Evolutionary conservation across 2,113 vertebrate species (phyloP).

Genomic region (Apus apus): DNA sequence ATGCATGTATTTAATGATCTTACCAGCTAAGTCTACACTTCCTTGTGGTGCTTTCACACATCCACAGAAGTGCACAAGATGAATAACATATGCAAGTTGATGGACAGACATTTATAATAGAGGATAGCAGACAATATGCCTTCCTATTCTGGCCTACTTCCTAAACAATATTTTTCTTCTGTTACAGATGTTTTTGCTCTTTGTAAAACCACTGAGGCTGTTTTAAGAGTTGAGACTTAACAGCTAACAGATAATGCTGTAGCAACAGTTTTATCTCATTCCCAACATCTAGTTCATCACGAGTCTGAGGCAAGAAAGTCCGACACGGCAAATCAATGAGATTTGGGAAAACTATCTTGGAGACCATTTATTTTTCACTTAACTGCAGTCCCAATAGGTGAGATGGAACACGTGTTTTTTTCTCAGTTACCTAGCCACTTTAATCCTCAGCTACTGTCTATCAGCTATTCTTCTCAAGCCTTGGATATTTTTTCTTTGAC

Average conservation of each 20-base stretch:
- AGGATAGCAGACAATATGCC: neutral
- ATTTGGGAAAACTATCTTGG: neutral
- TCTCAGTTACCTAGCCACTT: neutral
- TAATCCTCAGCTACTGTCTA: neutral
- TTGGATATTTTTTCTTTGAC: neutral
- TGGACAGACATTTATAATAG: neutral
- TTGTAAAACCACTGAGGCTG: neutral
- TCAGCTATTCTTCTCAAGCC: neutral
- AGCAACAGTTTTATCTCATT: neutral
- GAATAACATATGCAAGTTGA: neutral
- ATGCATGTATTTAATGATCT: neutral
- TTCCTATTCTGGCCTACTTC: neutral
- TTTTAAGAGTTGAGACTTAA: neutral
- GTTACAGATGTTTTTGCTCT: neutral
- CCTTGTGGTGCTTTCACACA: neutral
- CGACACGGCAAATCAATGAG: rapidly evolving
- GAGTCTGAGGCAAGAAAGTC: neutral
- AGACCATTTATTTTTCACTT: neutral
- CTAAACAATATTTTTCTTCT: neutral
- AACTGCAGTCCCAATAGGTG: neutral
- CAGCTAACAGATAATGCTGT: neutral
- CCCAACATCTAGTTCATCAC: neutral
- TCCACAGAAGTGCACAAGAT: neutral
- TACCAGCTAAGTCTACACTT: neutral
- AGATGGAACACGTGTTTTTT: neutral